Conservation (phyloP, 2,113 vertebrate species). For the Hippocampus barbouri region DNA sequence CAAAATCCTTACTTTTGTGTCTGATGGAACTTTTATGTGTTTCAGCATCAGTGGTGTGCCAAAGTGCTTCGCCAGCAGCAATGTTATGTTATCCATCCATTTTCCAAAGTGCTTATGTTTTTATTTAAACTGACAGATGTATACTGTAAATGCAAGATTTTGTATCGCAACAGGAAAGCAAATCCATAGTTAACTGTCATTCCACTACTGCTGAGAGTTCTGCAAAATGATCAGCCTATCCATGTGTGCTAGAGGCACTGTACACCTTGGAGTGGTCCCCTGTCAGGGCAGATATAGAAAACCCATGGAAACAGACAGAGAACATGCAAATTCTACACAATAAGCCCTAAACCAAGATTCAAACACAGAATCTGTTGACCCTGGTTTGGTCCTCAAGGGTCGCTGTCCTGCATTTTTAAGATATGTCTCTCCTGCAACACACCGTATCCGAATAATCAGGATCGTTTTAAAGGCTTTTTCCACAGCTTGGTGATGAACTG, state of each 20-base stretch:
- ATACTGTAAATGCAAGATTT: neutral
- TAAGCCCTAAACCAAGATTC: neutral
- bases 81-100: slow-evolving; percentile 42
- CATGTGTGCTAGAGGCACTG: neutral
- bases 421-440: too few relatives aligned
- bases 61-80: slow-evolving; percentile 28
- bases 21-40: slow-evolving; percentile 61
- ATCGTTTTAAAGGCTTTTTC: too few relatives aligned
- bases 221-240: neutral
- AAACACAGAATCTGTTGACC: too few relatives aligned
- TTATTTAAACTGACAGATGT: slow-evolving; percentile 25
- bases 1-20: slow-evolving; percentile 42
- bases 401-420: too few relatives aligned
- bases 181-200: neutral
- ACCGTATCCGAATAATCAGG: too few relatives aligned
- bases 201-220: neutral
- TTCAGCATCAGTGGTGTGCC: slow-evolving; percentile 41
- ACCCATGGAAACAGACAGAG: neutral
- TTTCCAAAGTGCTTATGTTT: neutral
- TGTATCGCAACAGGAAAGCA: neutral
- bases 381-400: too few relatives aligned
- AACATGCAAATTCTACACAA: neutral
- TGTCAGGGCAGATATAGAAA: neutral
- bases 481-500: too few relatives aligned
- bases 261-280: neutral